Percentiles rank a stretch among this genome's conserved stretches.
phyloP scores from a whole-genome alignment of 2,113 vertebrate species.

The Oncorhynchus tshawytscha region DNA sequence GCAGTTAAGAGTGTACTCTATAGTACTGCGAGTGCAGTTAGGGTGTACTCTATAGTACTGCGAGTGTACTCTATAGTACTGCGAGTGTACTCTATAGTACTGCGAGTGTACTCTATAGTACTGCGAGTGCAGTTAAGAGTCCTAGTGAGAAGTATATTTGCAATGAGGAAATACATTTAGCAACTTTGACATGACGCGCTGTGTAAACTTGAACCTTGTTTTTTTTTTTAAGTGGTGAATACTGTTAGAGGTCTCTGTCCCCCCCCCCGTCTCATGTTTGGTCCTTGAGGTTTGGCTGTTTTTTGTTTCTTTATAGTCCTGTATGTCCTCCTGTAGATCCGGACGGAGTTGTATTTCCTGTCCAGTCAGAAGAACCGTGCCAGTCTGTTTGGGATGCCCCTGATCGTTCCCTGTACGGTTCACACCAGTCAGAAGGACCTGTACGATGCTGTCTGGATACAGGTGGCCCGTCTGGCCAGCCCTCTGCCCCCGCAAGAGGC shows the following conservation, averaged over 20 bases:
- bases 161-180: background rate
- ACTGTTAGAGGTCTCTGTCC: too few relatives aligned
- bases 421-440: conserved; percentile 92
- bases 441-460: conserved; percentile 95
- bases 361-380: conserved; percentile 97
- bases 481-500: conserved; percentile 98
- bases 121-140: too few relatives aligned
- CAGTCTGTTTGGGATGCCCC: conserved; percentile 95
- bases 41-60: too few relatives aligned
- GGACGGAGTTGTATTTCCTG: conserved; percentile 94
- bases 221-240: too few relatives aligned
- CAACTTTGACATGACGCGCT: background rate
- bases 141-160: too few relatives aligned
- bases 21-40: too few relatives aligned
- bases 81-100: too few relatives aligned
- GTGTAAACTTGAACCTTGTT: too few relatives aligned
- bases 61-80: too few relatives aligned
- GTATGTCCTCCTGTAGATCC: conserved; percentile 73
- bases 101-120: too few relatives aligned
- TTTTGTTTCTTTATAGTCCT: background rate
- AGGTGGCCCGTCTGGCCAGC: conserved; percentile 94
- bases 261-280: too few relatives aligned
- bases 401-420: conserved; percentile 95
- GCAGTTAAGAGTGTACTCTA: too few relatives aligned
- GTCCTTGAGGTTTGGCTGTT: background rate